These are phyloP conservation scores for Castor canadensis DNA, from an alignment of 2,113 vertebrate genomes.

Conservation along the genomic window DNA sequence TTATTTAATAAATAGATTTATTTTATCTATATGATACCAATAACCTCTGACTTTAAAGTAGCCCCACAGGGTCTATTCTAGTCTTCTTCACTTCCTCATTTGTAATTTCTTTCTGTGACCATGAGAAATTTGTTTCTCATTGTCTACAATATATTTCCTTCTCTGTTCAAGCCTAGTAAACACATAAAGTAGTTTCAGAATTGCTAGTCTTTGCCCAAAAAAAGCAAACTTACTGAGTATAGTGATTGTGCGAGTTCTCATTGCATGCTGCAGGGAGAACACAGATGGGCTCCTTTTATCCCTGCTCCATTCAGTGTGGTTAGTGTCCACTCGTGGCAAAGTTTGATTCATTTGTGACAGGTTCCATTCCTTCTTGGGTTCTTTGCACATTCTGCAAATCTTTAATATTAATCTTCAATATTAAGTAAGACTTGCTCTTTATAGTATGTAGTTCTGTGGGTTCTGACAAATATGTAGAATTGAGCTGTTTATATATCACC, in stretches of 20 bases:
- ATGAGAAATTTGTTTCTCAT: not conserved
- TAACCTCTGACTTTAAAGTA: not conserved
- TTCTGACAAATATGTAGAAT: not conserved
- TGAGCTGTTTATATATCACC: not conserved
- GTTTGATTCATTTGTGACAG: not conserved
- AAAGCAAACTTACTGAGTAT: not conserved
- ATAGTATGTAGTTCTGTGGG: not conserved
- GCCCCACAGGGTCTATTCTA: not conserved
- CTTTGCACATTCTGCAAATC: not conserved
- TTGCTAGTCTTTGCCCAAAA: not conserved
- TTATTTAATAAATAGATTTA: not conserved
- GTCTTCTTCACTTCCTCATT: slow-evolving; percentile 14
- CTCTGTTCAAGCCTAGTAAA: not conserved
- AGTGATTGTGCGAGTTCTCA: not conserved
- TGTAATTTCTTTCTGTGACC: not conserved
- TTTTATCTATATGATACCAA: not conserved
- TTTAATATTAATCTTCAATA: not conserved
- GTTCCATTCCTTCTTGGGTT: not conserved
- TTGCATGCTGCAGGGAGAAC: not conserved
- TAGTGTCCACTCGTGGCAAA: not conserved
- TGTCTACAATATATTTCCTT: not conserved
- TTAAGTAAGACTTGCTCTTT: not conserved
- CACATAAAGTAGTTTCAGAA: not conserved
- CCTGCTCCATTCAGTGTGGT: too few species aligned
- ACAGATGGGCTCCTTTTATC: not conserved